These are phyloP conservation scores for Myotis myotis DNA, from an alignment of 2,797 vertebrate species.

Conservation along the genomic window DNA sequence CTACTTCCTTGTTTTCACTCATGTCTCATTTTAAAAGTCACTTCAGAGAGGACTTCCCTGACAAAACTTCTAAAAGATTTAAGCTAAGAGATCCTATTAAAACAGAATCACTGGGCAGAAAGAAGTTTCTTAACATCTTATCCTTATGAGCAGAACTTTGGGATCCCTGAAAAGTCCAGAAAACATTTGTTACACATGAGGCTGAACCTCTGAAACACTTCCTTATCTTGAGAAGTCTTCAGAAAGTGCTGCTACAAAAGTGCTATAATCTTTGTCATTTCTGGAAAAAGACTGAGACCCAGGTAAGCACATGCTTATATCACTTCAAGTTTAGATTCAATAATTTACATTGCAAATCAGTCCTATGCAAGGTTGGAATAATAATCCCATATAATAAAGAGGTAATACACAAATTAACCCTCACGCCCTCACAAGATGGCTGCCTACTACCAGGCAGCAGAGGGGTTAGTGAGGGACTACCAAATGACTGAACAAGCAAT, in stretches of 20 bases:
- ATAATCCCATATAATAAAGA: too few relatives aligned
- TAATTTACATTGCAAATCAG: neutral
- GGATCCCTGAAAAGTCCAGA: neutral
- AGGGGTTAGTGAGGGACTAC: too few relatives aligned
- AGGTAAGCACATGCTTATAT: neutral
- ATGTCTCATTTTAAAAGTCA: neutral
- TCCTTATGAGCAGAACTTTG: neutral
- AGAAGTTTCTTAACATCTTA: neutral
- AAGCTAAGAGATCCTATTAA: neutral
- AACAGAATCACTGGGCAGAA: neutral
- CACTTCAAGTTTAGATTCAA: neutral
- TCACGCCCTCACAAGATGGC: too few relatives aligned
- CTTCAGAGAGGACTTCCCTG: neutral
- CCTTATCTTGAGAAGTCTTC: neutral
- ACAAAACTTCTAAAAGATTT: neutral
- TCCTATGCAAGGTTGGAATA: neutral
- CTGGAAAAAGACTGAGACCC: neutral
- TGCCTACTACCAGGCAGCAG: too few relatives aligned
- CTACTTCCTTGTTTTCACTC: neutral
- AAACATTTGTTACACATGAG: neutral
- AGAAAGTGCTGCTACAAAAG: neutral
- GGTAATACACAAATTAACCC: too few relatives aligned
- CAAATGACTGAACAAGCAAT: too few relatives aligned
- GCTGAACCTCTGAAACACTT: neutral
- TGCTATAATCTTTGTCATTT: neutral